A percentile compares a stretch with the other conserved stretches of the same genome.
phyloP scores from a whole-genome alignment of 2,888 invertebrate genomes.

The Steromphala cineraria region DNA sequence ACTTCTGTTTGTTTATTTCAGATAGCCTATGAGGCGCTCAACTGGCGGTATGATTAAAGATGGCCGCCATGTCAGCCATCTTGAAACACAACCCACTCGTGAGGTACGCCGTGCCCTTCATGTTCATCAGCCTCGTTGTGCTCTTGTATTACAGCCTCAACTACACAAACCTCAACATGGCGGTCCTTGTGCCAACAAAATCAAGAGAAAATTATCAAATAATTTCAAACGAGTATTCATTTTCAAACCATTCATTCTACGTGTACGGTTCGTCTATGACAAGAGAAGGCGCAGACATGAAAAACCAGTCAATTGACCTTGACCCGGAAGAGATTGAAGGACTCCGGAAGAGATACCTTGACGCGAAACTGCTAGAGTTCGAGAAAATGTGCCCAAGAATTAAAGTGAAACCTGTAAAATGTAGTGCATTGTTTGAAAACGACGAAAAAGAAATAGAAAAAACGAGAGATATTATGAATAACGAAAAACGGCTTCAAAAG shows the following conservation, averaged over 20 bases:
- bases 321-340: not conserved
- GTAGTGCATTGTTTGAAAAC: not conserved
- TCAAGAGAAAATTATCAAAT: not conserved
- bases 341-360: not conserved
- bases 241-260: not conserved
- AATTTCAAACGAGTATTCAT: not conserved
- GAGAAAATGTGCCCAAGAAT: not conserved
- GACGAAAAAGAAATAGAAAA: not conserved
- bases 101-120: not conserved
- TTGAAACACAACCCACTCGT: not conserved
- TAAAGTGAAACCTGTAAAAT: not conserved
- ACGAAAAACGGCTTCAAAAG: not conserved
- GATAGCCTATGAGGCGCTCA: too few species aligned
- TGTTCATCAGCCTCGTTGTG: not conserved
- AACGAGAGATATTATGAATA: not conserved
- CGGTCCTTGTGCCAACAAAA: not conserved
- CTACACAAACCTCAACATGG: not conserved
- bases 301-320: not conserved
- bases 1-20: too few species aligned
- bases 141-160: not conserved
- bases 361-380: not conserved
- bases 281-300: not conserved
- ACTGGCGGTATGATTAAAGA: not conserved
- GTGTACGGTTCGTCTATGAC: not conserved
- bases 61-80: not conserved